Percentiles rank a stretch among this genome's conserved stretches.
Conservation (phyloP, 2,113 vertebrate genomes). For the Aix galericulata region DNA sequence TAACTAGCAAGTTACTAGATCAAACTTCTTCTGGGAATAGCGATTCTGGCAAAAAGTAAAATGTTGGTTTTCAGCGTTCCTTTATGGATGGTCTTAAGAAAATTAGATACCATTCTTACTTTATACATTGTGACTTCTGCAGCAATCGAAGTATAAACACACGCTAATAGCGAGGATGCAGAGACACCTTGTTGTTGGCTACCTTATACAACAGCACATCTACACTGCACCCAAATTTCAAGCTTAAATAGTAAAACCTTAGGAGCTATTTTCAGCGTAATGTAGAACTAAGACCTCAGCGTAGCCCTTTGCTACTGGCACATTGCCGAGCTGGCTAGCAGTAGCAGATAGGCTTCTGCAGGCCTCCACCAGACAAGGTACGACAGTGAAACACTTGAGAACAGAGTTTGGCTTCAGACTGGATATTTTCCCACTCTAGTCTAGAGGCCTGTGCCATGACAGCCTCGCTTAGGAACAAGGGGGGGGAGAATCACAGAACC, state of each 20-base stretch:
- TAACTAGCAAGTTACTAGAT: background rate
- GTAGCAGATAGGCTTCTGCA: background rate
- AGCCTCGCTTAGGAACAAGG: rapidly evolving
- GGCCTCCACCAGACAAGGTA: rapidly evolving
- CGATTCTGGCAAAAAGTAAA: background rate
- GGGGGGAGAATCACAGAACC: background rate
- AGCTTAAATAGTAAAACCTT: background rate
- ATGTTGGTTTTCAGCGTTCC: background rate
- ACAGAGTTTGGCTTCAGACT: background rate
- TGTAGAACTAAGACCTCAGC: background rate
- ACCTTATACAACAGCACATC: background rate
- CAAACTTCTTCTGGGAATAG: background rate
- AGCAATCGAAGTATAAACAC: background rate
- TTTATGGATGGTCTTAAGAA: background rate
- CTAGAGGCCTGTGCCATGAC: background rate
- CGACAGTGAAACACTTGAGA: background rate
- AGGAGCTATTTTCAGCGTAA: rapidly evolving
- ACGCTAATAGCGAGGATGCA: background rate
- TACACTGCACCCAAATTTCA: background rate
- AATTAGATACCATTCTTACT: background rate
- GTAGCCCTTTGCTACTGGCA: background rate
- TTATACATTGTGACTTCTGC: background rate
- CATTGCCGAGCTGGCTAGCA: rapidly evolving
- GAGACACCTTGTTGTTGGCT: background rate
- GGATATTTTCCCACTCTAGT: background rate